Base-by-base conservation (phyloP, 2,113 vertebrate genomes). In the Spilogale gracilis region DNA sequence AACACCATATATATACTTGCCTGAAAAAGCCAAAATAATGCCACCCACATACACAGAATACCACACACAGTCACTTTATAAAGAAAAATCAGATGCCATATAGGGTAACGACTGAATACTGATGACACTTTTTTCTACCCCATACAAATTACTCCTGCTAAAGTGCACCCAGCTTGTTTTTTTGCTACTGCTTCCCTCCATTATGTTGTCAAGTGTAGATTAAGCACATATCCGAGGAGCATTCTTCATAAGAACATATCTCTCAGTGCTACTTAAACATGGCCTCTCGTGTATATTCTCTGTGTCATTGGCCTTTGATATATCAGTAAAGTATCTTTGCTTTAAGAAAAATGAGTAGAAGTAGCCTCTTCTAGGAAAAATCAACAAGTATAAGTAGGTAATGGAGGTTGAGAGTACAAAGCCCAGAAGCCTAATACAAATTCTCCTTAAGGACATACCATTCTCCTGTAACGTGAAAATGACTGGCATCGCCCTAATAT, bases 41-140 rank as follows among this genome's bases (percentile, higher is more conserved):
- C 98, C 97, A 98, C 97, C 97, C 97, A 98, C 97, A 97, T 50
- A 80, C 93, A 94, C 61, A 94, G 85, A 97, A 88, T 98, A 86
- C 97, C 97, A 98, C 98, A 97, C 98, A 97, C 97, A 98, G 97
- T 85, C 8, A 4, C 71, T 95, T 96, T 85, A 89, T 45, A 89
- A 92, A 97, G 92, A 96, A 74, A 96, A 97, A 91, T 98, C 94
- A 97, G 87, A 97, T 86, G 94, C 88, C 61, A 67, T 95, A 96
- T 96, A 97, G 96, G 94, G 94, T 90, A 96, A 94, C 89, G 78
- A 71, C 71, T 96, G 95, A 97, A 94, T 96, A 86, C 82, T 80
- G 79, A 95, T 94, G 97, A 83, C 89, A 80, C 82, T 92, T 96
- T 83, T 95, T 94, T 67, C 86, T 95, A 89, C 82, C 73, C 91